Evolutionary conservation across 64 coral and sea anemone genomes (phyloP), one percentile per base, ranked within the genome.

Genomic region (Platygyra sinensis): DNA sequence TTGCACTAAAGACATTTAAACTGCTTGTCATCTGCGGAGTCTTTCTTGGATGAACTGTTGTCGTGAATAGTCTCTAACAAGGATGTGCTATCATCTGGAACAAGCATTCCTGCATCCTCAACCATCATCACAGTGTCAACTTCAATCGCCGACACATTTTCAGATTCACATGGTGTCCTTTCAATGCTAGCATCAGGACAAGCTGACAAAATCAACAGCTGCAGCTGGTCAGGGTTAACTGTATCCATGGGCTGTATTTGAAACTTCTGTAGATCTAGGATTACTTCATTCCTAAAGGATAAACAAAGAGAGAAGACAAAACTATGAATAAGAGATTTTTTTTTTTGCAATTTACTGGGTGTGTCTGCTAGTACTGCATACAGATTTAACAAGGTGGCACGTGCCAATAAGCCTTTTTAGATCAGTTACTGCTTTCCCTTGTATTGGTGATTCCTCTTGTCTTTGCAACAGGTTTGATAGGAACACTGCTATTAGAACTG

Each of bases 231-330:
- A 46, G 81, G 25, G 20, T 85, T 85, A 0, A 85, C 62, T 0
- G 81, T 85, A 36, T 85, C 81, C 81, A 85, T 85, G 22, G 81
- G 81, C 51, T 67, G 62, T 12, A 85, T 69, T 51, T 85, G 81
- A 65, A 85, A 85, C 62, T 85, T 85, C 13, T 85, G 81, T 24
- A 85, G 63, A 85, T 85, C 63, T 29, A 85, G 33, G 62, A 85
- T 49, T 10, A 85, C 81, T 71, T 69, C 62, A 69, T 42, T 42
- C 19, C 81, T 85, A 64, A 85, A 69, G 64, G 62, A 51, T 22
- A 52, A 46, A 36, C 30, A 64, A 30, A 17, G 1, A 24, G 1
- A 4, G n/a, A 69, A 10, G 29, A 27, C 42, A 46, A 46, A 46
- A 46, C 42, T 7, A 5, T 46, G n/a, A n/a, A n/a, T n/a, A n/a